Evolutionary conservation across 2,888 invertebrate species (phyloP).

Genomic region (Candidula unifasciata): DNA sequence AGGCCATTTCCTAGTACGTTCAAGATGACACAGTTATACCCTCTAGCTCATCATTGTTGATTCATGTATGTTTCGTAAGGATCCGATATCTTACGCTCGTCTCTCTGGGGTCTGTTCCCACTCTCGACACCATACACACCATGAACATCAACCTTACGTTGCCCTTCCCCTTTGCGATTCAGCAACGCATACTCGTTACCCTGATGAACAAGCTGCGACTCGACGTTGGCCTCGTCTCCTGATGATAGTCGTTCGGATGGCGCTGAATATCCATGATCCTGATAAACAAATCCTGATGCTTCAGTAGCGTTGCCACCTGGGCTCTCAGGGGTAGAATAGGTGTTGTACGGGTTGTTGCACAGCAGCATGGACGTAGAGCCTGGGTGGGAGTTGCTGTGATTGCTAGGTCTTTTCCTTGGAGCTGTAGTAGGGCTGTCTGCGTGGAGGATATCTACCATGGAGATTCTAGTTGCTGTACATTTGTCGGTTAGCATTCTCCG

Average conservation of each 20-base stretch:
- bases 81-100: not conserved
- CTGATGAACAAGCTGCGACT: too few relatives aligned
- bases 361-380: not conserved
- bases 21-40: too few relatives aligned
- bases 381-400: not conserved
- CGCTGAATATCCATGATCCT: not conserved
- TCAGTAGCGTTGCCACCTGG: not conserved
- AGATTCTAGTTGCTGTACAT: not conserved
- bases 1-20: too few relatives aligned
- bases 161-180: not conserved
- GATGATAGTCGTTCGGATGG: not conserved
- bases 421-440: not conserved
- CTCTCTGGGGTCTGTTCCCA: not conserved
- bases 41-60: too few relatives aligned
- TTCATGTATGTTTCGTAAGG: not conserved
- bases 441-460: not conserved
- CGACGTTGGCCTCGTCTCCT: too few relatives aligned
- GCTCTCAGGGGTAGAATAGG: not conserved
- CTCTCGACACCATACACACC: not conserved
- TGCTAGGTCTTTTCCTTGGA: not conserved
- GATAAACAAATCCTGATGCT: not conserved
- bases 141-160: too few relatives aligned
- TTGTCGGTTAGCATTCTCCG: not conserved
- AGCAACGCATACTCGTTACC: not conserved
- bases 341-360: not conserved